Conservation (phyloP, 2,888 invertebrate genomes). For the Yponomeuta malinellus region DNA sequence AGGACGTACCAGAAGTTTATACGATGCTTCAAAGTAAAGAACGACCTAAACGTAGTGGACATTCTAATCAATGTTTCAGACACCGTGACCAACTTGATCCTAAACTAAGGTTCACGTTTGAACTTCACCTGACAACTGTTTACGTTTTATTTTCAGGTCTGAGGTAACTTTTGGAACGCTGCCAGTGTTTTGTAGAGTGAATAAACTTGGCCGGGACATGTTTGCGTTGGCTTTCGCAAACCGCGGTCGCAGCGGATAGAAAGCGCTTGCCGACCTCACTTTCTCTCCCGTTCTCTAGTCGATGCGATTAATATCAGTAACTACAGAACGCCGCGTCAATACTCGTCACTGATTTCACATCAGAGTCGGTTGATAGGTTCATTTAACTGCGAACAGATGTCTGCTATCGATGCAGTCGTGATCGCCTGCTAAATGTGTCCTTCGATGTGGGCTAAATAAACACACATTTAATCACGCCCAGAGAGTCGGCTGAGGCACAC, state of each 20-base stretch:
- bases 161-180: neutral
- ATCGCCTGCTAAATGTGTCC: neutral
- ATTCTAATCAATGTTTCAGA: neutral
- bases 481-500: neutral
- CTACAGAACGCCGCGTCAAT: neutral
- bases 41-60: conserved; percentile 8
- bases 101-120: neutral
- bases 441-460: conserved; percentile 4
- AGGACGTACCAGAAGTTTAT: conserved; percentile 17
- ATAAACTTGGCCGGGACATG: conserved; percentile 1
- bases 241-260: conserved; percentile 51
- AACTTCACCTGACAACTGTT: no score
- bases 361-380: neutral
- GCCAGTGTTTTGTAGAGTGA: conserved; percentile 2
- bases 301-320: neutral
- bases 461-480: conserved; percentile 3
- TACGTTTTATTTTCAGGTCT: neutral
- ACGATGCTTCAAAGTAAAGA: neutral
- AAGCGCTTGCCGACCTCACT: conserved; percentile 68
- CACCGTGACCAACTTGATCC: neutral
- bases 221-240: conserved; percentile 58
- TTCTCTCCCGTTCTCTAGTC: conserved; percentile 42
- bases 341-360: neutral
- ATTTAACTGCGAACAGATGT: neutral
- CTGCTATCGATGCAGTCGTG: conserved; percentile 2